Evolutionary conservation across 1,140 invertebrate species (phyloP), one percentile per base, ranked within the genome.

Genomic region (Helicorthomorpha holstii): DNA sequence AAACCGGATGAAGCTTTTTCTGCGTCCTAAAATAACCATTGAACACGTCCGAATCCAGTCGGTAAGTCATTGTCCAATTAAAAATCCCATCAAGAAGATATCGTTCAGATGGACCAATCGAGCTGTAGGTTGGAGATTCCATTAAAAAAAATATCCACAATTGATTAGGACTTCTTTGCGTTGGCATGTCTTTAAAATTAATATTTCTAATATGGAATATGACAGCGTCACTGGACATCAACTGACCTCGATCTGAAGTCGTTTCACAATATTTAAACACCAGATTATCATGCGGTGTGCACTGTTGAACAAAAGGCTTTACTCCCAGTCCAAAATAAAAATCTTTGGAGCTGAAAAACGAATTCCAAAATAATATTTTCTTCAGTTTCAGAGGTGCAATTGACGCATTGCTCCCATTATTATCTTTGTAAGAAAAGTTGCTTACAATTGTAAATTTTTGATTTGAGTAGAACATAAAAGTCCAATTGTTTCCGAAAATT

Each of bases 41-140:
- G n/a, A n/a, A n/a, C 23, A 83, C 67, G 56, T 82, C 79, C 4
- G 80, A 74, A 55, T 82, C 75, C 23, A 61, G 70, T 65, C 77
- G 70, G 58, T 83, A 85, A 1, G 74, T 77, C 81, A 84, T 83
- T 1, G 81, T 81, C 81, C 81, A 83, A 61, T 84, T 83, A 59
- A 84, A 83, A 26, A 58, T 10, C 4, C 25, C 25, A 25, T 46
- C 19, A 46, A 7, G 21, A 7, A 10, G 25, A 4, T 19, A 7
- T 4, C 7, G 29, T 7, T 34, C 16, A 7, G 16, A 7, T 16
- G 29, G 29, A n/a, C n/a, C n/a, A n/a, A n/a, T n/a, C n/a, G n/a
- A n/a, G 7, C 49, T 42, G 53, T 58, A 55, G 7, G 54, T 22
- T 2, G 62, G 62, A 22, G 62, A 56, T 55, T 64, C 62, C 27